Conservation (phyloP, 2,113 vertebrate genomes). For the Atherinomorus stipes region DNA sequence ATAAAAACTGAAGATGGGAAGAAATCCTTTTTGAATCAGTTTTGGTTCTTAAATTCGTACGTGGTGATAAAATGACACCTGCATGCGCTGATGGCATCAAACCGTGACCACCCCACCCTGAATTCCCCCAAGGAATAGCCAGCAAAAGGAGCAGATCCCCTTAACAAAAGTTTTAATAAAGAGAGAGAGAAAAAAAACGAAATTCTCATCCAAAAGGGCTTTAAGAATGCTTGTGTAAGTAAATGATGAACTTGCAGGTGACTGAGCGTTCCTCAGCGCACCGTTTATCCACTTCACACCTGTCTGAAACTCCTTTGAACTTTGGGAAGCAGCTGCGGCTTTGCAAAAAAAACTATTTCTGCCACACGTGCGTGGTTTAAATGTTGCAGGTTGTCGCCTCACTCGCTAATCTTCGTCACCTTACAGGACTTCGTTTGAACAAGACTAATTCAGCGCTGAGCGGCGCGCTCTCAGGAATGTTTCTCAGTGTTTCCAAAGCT, state of each 20-base stretch:
- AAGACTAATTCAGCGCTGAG: conserved; percentile 47
- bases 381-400: conserved; percentile 16
- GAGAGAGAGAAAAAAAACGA: conserved; percentile 24
- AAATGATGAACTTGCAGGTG: conserved; percentile 50
- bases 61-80: conserved; percentile 12
- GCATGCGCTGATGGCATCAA: conserved; percentile 66
- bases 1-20: background rate
- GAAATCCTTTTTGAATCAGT: conserved; percentile 26
- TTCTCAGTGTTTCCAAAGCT: conserved; percentile 55
- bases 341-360: conserved; percentile 18
- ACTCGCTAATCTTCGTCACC: conserved; percentile 38
- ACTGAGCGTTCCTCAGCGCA: conserved; percentile 32
- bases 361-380: background rate
- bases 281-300: conserved; percentile 41
- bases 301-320: conserved; percentile 36
- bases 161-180: conserved; percentile 26
- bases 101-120: conserved; percentile 75
- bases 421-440: conserved; percentile 41
- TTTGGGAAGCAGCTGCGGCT: conserved; percentile 62
- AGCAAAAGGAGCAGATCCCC: conserved; percentile 65
- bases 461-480: conserved; percentile 61
- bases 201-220: conserved; percentile 56
- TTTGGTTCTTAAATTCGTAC: conserved; percentile 48
- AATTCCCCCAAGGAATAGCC: conserved; percentile 68
- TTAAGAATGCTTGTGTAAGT: conserved; percentile 62